A percentile compares a stretch with the other conserved stretches of the same genome.
These are phyloP conservation scores for Micromussa lordhowensis DNA, from an alignment of 92 coral and sea anemone species.

Conservation along the genomic window DNA sequence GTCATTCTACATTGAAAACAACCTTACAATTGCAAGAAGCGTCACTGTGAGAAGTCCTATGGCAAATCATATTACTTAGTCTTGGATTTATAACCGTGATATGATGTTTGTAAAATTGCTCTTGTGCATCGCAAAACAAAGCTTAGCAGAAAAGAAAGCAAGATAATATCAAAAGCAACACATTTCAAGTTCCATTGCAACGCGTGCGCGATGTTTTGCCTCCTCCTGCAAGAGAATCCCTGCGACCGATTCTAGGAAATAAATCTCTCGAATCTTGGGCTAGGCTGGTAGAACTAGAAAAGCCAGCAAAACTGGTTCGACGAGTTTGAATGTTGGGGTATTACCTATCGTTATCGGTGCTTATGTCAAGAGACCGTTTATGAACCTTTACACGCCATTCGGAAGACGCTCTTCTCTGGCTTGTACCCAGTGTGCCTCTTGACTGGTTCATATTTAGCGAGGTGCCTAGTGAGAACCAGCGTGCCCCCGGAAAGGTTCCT, in stretches of 20 bases:
- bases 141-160: background rate
- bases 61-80: no score
- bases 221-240: background rate
- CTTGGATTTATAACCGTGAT: no score
- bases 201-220: background rate
- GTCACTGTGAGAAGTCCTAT: no score
- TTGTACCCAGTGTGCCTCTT: background rate
- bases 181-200: background rate
- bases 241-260: constrained; percentile 1
- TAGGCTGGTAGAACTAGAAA: background rate
- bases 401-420: constrained; percentile 9
- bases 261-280: background rate
- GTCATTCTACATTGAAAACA: no score
- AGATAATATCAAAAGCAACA: background rate
- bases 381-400: constrained; percentile 13
- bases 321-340: background rate
- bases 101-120: no score
- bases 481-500: background rate
- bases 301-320: background rate
- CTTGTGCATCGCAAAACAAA: no score
- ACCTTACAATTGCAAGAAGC: no score
- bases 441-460: background rate
- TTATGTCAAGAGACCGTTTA: background rate
- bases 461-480: constrained; percentile 8
- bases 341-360: background rate